phyloP scores from a whole-genome alignment of 1,140 invertebrate genomes.

The Condylostylus longicornis region DNA sequence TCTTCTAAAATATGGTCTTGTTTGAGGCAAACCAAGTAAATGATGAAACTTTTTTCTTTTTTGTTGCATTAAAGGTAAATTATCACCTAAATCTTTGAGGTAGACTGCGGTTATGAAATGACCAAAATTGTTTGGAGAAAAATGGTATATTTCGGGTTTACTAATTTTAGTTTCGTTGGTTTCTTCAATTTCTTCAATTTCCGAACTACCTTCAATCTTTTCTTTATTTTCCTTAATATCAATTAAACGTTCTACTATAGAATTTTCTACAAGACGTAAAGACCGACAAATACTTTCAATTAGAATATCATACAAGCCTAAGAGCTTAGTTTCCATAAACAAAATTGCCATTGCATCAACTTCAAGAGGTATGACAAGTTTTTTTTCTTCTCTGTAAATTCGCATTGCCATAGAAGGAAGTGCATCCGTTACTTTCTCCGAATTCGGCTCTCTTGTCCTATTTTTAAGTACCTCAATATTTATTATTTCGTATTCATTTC shows the following conservation, averaged over 20 bases:
- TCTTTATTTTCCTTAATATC: constrained; percentile 35
- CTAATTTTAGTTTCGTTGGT: constrained; percentile 32
- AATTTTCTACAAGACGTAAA: constrained; percentile 44
- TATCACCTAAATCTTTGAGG: constrained; percentile 42
- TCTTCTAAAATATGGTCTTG: constrained; percentile 53
- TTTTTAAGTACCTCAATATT: constrained; percentile 20
- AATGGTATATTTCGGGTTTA: constrained; percentile 11
- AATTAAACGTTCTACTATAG: constrained; percentile 39
- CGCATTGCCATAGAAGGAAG: constrained; percentile 17
- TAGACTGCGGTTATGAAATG: constrained; percentile 63
- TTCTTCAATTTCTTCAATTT: no score
- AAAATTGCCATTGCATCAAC: constrained; percentile 58
- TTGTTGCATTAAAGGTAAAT: constrained; percentile 37
- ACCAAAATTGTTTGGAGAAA: constrained; percentile 43
- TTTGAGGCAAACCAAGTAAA: constrained; percentile 46
- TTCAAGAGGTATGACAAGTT: constrained; percentile 42
- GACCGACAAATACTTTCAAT: constrained; percentile 56
- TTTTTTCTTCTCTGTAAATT: constrained; percentile 17
- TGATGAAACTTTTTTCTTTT: constrained; percentile 49
- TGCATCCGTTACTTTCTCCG: constrained; percentile 10
- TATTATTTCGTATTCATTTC: constrained; percentile 18
- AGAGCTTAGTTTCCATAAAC: constrained; percentile 42
- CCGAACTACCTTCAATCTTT: no score
- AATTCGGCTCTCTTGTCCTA: constrained; percentile 16
- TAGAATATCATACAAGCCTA: constrained; percentile 51